Evolutionary conservation across 2,888 invertebrate genomes (phyloP).

Genomic region (Eudemis profundana): DNA sequence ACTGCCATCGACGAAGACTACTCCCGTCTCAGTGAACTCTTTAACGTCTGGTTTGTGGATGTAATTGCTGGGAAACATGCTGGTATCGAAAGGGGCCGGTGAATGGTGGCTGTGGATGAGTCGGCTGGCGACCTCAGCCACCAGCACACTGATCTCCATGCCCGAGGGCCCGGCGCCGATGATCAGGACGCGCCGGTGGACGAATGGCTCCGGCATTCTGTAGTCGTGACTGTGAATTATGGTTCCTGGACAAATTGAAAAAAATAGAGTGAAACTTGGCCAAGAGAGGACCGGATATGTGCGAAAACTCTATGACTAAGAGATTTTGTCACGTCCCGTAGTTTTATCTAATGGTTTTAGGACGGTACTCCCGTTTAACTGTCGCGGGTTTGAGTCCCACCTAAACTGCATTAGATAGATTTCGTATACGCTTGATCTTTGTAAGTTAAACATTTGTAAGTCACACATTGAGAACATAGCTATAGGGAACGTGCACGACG

Average conservation of each 20-base stretch:
- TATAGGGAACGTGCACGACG: too few species aligned
- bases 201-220: constrained; percentile 85
- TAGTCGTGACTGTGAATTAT: constrained; percentile 91
- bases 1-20: constrained; percentile 86
- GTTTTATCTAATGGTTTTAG: too few species aligned
- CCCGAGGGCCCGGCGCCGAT: constrained; percentile 91
- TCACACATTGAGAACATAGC: too few species aligned
- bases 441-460: too few species aligned
- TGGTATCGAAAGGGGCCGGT: constrained; percentile 62
- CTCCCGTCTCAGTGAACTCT: constrained; percentile 79
- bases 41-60: constrained; percentile 81
- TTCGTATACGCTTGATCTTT: too few species aligned
- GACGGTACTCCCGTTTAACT: too few species aligned
- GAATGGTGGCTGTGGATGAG: constrained; percentile 84
- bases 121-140: constrained; percentile 74
- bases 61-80: constrained; percentile 78
- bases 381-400: too few species aligned
- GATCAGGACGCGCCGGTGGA: constrained; percentile 85
- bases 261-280: too few species aligned
- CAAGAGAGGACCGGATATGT: too few species aligned
- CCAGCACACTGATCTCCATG: constrained; percentile 88
- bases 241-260: constrained; percentile 80
- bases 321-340: too few species aligned
- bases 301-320: too few species aligned
- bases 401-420: too few species aligned